Base-by-base conservation (phyloP, 2,888 invertebrate genomes). In the Scotopteryx bipunctaria region DNA sequence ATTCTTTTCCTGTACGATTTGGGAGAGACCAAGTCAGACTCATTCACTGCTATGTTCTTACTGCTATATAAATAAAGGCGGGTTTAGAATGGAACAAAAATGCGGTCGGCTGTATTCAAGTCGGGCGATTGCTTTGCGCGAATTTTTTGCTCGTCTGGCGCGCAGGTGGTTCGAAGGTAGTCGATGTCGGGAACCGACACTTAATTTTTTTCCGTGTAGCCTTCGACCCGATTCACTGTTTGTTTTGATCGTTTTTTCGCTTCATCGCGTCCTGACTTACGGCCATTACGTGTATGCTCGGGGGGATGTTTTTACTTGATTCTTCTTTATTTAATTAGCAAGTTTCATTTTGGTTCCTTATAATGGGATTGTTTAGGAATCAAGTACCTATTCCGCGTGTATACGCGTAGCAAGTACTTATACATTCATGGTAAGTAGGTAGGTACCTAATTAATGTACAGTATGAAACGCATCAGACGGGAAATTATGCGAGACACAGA, bases 131-230 rank as follows among this genome's bases (percentile, higher is more conserved):
- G 71, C 67, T 71, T 71, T 70, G 70, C 70, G 74, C 71, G 73
- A 75, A 78, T 83, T 85, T 84, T 86, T 84, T 83, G 76, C 66
- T 67, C 69, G 83, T 85, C 83, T 84, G 81, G 78, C 74, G 73
- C 78, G 81, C 85, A 85, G 85, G 84, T 84, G 84, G 77, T 73
- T 80, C 68, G 68, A 66, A 71, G 68, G 69, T 67, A 66, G 67
- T 63, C 59, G 57, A 58, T 59, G 66, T 66, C 66, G 59, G 66
- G 70, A 71, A 66, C 68, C 66, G 63, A 66, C 63, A 67, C 64
- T 73, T 69, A 59, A 67, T 73, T 81, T 81, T 81, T 82, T 78
- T 71, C 56, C 61, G 60, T 69, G 73, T 63, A 76, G 72, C 73
- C 71, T 78, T 73, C 76, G 75, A 78, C 76, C 67, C 68, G 66